A percentile compares a stretch with the other conserved stretches of the same genome.
phyloP scores from a whole-genome alignment of 2,113 vertebrate genomes.

The Tapirus terrestris region DNA sequence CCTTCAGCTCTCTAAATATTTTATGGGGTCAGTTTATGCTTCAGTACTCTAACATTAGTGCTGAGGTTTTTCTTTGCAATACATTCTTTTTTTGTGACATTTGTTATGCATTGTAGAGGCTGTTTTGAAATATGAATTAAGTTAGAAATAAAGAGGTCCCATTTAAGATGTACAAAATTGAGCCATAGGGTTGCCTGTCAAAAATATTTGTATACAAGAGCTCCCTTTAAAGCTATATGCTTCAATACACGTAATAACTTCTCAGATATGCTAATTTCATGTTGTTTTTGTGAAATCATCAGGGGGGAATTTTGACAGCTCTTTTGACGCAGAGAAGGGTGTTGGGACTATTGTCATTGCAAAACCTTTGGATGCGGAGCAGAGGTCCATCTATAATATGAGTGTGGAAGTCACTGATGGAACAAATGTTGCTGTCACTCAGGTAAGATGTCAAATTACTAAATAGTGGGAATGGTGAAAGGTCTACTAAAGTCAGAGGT shows the following conservation, averaged over 20 bases:
- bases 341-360: conserved; percentile 97
- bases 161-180: conserved; percentile 58
- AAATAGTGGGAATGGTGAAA: neutral
- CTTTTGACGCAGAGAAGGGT: conserved; percentile 95
- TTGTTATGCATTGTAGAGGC: conserved; percentile 78
- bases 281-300: conserved; percentile 86
- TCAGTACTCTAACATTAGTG: conserved; percentile 62
- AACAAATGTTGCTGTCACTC: conserved; percentile 91
- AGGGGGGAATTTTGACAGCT: conserved; percentile 96
- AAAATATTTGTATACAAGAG: conserved; percentile 38
- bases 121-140: conserved; percentile 83
- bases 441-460: conserved; percentile 88
- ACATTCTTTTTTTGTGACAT: conserved; percentile 76
- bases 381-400: conserved; percentile 95
- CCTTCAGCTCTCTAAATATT: conserved; percentile 70
- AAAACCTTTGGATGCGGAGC: conserved; percentile 95
- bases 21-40: conserved; percentile 70
- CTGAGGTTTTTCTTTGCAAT: conserved; percentile 70
- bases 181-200: conserved; percentile 65
- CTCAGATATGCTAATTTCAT: conserved; percentile 81
- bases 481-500: neutral
- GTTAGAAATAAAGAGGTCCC: conserved; percentile 75
- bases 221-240: conserved; percentile 58
- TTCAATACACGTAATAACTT: conserved; percentile 10
- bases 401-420: conserved; percentile 97